A percentile compares a stretch with the other conserved stretches of the same genome.
These are phyloP conservation scores for Alectoris magna DNA, from an alignment of 2,797 vertebrate species.

Conservation along the genomic window DNA sequence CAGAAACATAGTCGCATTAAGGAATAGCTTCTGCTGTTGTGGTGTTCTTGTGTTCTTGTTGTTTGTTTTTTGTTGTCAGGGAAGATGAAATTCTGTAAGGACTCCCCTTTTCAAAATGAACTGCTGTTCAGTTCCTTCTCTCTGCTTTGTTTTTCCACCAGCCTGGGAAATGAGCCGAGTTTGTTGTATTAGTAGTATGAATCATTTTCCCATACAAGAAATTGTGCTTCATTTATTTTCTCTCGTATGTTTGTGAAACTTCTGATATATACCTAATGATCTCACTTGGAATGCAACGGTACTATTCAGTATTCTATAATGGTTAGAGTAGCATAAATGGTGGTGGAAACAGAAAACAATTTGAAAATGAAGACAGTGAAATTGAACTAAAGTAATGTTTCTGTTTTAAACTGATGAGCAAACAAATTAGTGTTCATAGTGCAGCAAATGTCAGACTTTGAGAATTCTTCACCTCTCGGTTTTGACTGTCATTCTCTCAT, in stretches of 20 bases:
- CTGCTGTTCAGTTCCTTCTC: not conserved
- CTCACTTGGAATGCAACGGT: not conserved
- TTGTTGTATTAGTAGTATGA: not conserved
- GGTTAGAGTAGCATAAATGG: not conserved
- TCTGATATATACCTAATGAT: not conserved
- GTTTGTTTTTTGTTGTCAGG: not conserved
- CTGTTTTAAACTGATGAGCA: not conserved
- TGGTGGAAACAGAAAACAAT: not conserved
- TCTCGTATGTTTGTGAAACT: not conserved
- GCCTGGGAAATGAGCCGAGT: not conserved
- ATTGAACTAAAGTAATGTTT: not conserved
- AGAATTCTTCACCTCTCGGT: not conserved
- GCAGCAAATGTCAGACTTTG: not conserved
- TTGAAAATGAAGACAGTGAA: not conserved
- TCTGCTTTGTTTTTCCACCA: not conserved
- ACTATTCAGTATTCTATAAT: not conserved
- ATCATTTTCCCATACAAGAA: not conserved
- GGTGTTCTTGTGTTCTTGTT: not conserved
- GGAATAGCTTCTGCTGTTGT: not conserved
- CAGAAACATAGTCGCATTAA: not conserved
- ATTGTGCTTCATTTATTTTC: not conserved
- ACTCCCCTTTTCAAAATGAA: not conserved
- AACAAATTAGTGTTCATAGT: not conserved
- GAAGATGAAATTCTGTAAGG: not conserved
- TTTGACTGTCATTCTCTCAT: not conserved